Evolutionary conservation across 2,797 vertebrate species (phyloP), one percentile per base, ranked within the genome.

Genomic region (Sebastes trivittatus): DNA sequence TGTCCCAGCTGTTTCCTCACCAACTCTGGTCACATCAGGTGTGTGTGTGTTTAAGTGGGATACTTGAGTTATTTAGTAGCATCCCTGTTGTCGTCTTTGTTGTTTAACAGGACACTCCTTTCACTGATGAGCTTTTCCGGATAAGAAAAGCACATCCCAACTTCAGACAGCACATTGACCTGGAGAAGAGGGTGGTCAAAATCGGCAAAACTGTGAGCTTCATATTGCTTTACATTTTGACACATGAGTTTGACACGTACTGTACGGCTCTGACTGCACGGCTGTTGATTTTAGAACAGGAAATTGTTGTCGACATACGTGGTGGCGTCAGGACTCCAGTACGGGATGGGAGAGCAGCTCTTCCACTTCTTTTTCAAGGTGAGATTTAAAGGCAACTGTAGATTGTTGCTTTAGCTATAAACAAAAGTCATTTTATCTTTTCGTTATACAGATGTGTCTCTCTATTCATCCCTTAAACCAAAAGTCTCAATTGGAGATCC

Each of bases 281-380:
- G 14, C 27, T 60, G 25, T 29, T 80, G 9, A 27, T 83, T 86
- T 30, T 67, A 96, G 96, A 92, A 95, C 59, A 93, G 77, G 38
- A 16, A 56, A 2, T 18, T 80, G 81, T 96, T 98, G 78, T 84
- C 91, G 1, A 97, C 98, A 0, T 99, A 97, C 0, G 95, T 99
- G 38, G 88, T 98, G 82, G 97, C 97, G 2, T 95, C 97, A 5
- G 98, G 98, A 78, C 95, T 98, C 77, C 97, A 96, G 56, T 99
- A 99, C 29, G 98, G 98, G 90, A 93, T 93, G 91, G 98, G 95
- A 80, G 98, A 97, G 82, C 95, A 96, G n/a, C 49, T 96, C 72
- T 96, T 99, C 42, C 98, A 99, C 83, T 93, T 87, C 67, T 97
- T 98, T 88, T 99, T 99, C 86, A 99, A 98, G 96, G 98, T 99